Percentiles rank a stretch among this genome's conserved stretches.
Conservation (phyloP, 2,113 vertebrate genomes). For the Garra rufa region DNA sequence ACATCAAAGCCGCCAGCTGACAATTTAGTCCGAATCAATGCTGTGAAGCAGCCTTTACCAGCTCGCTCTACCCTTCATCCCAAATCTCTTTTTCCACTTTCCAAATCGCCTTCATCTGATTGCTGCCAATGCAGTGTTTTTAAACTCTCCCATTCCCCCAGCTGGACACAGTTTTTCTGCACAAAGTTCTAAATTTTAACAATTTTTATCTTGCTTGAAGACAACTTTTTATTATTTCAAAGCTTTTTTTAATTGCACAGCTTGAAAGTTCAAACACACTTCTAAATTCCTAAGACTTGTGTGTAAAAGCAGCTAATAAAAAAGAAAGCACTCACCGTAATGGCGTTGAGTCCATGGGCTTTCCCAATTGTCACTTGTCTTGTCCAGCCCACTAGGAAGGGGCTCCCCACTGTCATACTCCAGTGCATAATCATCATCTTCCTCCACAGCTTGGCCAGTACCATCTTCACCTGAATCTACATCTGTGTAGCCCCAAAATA, state of each 20-base stretch:
- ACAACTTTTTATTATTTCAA: neutral
- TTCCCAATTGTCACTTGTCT: conserved; percentile 81
- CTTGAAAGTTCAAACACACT: neutral
- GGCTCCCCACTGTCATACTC: conserved; percentile 85
- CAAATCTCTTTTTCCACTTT: conserved; percentile 6
- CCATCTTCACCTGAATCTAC: conserved; percentile 74
- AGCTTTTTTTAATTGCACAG: neutral
- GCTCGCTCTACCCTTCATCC: conserved; percentile 40
- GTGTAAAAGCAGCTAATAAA: neutral
- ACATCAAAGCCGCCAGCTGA: conserved; percentile 73
- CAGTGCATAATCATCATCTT: conserved; percentile 77
- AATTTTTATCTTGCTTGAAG: neutral
- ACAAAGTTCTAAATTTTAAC: neutral
- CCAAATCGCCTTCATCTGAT: neutral
- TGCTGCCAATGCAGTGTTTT: neutral
- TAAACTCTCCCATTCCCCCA: neutral
- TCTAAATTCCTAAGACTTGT: neutral
- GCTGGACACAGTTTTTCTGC: neutral
- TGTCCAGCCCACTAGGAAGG: conserved; percentile 81
- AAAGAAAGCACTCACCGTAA: conserved; percentile 67
- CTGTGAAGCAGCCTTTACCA: conserved; percentile 59
- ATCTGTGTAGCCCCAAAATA: conserved; percentile 88
- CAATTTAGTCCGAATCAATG: conserved; percentile 62
- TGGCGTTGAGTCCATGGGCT: conserved; percentile 81
- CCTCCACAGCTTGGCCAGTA: conserved; percentile 68